phyloP scores from a whole-genome alignment of 2,797 vertebrate genomes.

The Pseudochirops cupreus region DNA sequence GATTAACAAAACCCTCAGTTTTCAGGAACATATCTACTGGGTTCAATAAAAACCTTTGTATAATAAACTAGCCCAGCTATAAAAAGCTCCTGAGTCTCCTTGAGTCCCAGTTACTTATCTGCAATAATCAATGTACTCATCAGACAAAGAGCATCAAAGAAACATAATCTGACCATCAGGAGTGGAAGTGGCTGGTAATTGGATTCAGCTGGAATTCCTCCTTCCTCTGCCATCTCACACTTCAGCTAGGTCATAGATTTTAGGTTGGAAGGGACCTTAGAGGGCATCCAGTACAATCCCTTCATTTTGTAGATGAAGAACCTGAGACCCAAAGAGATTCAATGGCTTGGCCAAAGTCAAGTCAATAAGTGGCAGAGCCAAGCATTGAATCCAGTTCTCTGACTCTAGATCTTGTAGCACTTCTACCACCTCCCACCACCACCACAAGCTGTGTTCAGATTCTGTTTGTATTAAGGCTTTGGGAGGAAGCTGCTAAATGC shows the following conservation, averaged over 20 bases:
- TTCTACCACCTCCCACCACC: background rate
- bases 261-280: background rate
- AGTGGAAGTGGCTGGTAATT: background rate
- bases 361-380: background rate
- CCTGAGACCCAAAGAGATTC: background rate
- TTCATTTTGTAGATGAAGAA: background rate
- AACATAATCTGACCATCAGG: background rate
- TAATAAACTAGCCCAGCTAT: conserved; percentile 9
- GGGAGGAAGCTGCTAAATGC: background rate
- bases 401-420: background rate
- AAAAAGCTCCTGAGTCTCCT: background rate
- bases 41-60: conserved; percentile 30
- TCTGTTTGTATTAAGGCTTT: background rate
- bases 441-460: background rate
- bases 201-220: background rate
- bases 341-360: conserved; percentile 9
- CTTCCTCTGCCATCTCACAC: background rate
- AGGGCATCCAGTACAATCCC: background rate
- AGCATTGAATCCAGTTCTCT: background rate
- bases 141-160: background rate
- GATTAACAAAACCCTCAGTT: conserved; percentile 50
- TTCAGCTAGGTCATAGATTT: background rate
- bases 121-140: background rate
- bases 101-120: background rate
- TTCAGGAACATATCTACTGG: background rate